These are phyloP conservation scores for Artibeus lituratus DNA, from an alignment of 2,797 vertebrate species.

Conservation along the genomic window DNA sequence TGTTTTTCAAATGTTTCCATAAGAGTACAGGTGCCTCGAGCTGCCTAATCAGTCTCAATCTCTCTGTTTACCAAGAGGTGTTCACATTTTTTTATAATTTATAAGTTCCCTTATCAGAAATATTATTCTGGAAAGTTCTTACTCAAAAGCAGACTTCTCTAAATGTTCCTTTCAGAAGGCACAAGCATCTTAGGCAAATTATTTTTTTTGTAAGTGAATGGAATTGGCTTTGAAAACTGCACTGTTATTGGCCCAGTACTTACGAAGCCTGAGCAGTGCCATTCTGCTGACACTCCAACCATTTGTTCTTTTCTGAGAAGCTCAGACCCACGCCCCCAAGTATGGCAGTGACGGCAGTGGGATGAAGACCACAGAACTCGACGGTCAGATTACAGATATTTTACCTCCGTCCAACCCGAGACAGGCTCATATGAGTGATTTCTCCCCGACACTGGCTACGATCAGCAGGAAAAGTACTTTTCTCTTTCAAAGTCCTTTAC, in stretches of 20 bases:
- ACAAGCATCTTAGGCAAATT: neutral
- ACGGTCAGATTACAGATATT: neutral
- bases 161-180: neutral
- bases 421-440: neutral
- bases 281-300: neutral
- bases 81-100: neutral
- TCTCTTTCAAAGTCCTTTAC: conserved; percentile 36
- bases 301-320: neutral
- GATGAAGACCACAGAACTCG: neutral
- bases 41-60: neutral
- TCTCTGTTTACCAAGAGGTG: neutral
- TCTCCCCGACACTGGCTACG: neutral
- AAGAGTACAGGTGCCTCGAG: neutral
- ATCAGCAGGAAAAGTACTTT: conserved; percentile 45
- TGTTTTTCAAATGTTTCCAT: neutral
- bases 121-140: neutral
- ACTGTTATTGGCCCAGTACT: neutral
- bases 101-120: neutral
- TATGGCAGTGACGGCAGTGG: neutral
- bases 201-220: neutral
- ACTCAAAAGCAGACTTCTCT: neutral
- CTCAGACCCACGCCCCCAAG: neutral
- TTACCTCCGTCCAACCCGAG: neutral
- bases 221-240: neutral
- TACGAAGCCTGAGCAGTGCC: neutral